phyloP scores from a whole-genome alignment of 2,888 invertebrate species.

The Blomia tropicalis region DNA sequence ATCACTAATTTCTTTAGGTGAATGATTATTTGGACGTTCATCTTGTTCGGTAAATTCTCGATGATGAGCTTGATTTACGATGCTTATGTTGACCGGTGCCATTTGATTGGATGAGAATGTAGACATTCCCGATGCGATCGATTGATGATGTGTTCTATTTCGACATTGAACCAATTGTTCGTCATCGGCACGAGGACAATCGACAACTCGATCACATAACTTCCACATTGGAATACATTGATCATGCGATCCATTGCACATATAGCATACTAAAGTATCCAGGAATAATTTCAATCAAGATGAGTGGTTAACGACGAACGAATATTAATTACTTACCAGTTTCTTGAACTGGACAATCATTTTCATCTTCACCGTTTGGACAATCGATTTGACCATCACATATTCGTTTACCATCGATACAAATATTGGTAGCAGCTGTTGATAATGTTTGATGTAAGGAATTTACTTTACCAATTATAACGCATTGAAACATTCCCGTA shows the following conservation, averaged over 20 bases:
- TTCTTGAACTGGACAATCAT: too few relatives aligned
- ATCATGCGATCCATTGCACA: conserved; percentile 12
- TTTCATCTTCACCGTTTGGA: conserved; percentile 21
- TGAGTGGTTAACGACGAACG: not conserved
- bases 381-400: conserved; percentile 21
- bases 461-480: not conserved
- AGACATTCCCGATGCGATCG: not conserved
- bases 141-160: not conserved
- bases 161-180: not conserved
- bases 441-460: not conserved
- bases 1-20: too few relatives aligned
- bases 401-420: not conserved
- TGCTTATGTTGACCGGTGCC: not conserved
- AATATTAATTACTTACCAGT: too few relatives aligned
- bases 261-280: not conserved
- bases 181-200: conserved; percentile 21
- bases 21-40: not conserved
- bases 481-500: not conserved
- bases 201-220: not conserved
- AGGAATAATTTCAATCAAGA: not conserved
- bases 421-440: not conserved
- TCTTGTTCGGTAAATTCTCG: not conserved
- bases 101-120: conserved; percentile 2
- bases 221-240: conserved; percentile 1
- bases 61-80: not conserved